Base-by-base conservation (phyloP, 2,797 vertebrate genomes). In the Australoheros facetus region DNA sequence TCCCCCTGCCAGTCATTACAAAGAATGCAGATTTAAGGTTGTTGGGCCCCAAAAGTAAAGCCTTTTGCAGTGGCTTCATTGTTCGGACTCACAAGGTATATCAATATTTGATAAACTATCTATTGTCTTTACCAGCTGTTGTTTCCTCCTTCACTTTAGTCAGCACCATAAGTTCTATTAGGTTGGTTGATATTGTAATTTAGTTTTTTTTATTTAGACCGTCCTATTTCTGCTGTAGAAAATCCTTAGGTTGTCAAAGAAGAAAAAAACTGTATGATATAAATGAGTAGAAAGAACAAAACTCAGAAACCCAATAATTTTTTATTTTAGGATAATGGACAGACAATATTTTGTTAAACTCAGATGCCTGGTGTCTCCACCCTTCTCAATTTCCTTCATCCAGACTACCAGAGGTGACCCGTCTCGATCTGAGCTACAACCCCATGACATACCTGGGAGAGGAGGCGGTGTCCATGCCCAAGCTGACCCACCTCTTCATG, bases 401-500 rank as follows among this genome's bases (percentile, higher is more conserved):
- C 80, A 96, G 96, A 88, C 94, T 98, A 16, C 90, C 94, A 0
- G 93, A 92, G 59, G 90, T 97, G 80, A 96, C 88, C 2, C 88
- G 94, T 0, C 94, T 99, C n/a, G 97, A 99, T 60, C 75, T 99
- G 84, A 95, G 97, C 85, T 96, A 96, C 93, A 99, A 99, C 89
- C 97, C 98, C 5, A 97, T 99, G 95, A 97, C 96, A 3, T 98
- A 96, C 0, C 80, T 96, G 7, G 95, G 96, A 0, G 97, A 99
- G 86, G 97, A 98, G 56, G 94, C 92, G 1, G 94, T 96, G 77
- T 95, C 93, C 79, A 97, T 99, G 96, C 82, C 94, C 3, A 97
- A 96, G 1, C 92, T 99, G 78, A 97, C 95, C 73, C 97, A 97
- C 75, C 96, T 99, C 70, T 93, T 91, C 84, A 90, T 99, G 89